A percentile compares a stretch with the other conserved stretches of the same genome.
Conservation (phyloP, 2,797 vertebrate genomes). For the Hippopotamyrus pictus region DNA sequence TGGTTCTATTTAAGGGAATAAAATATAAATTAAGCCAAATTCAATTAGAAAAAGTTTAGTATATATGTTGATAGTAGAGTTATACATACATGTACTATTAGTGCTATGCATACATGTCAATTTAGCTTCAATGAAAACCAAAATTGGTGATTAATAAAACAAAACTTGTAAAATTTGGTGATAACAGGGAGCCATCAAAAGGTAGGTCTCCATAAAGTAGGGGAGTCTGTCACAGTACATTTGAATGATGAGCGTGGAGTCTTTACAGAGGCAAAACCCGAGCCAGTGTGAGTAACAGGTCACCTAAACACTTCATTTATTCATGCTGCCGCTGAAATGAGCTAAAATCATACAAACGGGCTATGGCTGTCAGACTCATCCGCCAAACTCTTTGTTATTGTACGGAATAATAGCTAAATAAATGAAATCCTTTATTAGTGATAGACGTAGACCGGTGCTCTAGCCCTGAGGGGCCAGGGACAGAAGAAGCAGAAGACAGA, state of each 20-base stretch:
- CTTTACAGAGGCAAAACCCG: neutral
- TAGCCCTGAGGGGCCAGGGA: constrained; percentile 24
- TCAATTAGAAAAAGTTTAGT: neutral
- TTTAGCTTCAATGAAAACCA: neutral
- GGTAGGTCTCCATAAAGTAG: neutral
- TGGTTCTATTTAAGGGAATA: neutral
- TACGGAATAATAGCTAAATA: constrained; percentile 24
- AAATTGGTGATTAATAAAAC: neutral
- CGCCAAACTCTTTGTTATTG: neutral
- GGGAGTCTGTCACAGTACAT: neutral
- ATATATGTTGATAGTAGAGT: neutral
- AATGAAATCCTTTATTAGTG: constrained; percentile 30
- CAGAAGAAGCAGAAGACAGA: constrained; percentile 42
- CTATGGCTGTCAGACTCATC: neutral
- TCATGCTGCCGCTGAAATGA: neutral
- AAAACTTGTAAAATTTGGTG: neutral
- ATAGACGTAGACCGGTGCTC: constrained; percentile 27
- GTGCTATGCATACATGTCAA: neutral
- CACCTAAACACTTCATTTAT: neutral
- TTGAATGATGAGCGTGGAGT: neutral
- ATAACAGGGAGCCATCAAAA: neutral
- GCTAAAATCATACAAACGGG: neutral
- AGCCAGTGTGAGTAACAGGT: neutral
- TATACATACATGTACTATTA: neutral
- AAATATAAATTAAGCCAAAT: neutral